A percentile compares a stretch with the other conserved stretches of the same genome.
Evolutionary conservation across 2,888 invertebrate genomes (phyloP).

Genomic region (Heliconius aoede): DNA sequence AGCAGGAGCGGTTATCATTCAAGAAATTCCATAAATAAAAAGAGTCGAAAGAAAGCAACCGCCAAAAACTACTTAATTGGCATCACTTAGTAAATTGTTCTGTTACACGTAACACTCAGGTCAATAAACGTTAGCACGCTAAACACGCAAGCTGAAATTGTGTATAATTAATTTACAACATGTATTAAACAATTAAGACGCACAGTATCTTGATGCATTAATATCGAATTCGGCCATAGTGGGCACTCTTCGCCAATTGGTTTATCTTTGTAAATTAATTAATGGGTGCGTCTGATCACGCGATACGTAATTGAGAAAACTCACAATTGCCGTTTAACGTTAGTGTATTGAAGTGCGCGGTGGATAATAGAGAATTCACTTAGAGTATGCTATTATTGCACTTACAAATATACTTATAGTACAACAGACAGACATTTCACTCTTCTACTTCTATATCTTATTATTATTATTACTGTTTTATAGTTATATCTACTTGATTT

Average conservation of each 20-base stretch:
- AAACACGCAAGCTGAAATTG: constrained; percentile 78
- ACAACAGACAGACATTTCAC: no score
- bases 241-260: constrained; percentile 72
- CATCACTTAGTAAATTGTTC: constrained; percentile 63
- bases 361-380: constrained; percentile 7
- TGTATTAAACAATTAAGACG: constrained; percentile 81
- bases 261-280: constrained; percentile 79
- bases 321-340: constrained; percentile 33
- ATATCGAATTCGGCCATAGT: constrained; percentile 75
- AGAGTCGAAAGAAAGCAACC: constrained; percentile 48
- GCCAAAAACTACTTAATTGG: constrained; percentile 62
- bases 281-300: constrained; percentile 75
- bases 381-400: background rate
- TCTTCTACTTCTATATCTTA: no score
- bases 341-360: constrained; percentile 27
- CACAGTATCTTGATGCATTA: constrained; percentile 78
- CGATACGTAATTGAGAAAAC: constrained; percentile 68
- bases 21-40: background rate
- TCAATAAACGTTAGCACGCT: constrained; percentile 60
- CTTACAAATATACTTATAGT: background rate
- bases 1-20: constrained; percentile 39
- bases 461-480: no score
- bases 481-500: no score
- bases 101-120: constrained; percentile 63
- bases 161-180: constrained; percentile 83